phyloP scores from a whole-genome alignment of 2,888 invertebrate genomes.

The Patella ulyssiponensis region DNA sequence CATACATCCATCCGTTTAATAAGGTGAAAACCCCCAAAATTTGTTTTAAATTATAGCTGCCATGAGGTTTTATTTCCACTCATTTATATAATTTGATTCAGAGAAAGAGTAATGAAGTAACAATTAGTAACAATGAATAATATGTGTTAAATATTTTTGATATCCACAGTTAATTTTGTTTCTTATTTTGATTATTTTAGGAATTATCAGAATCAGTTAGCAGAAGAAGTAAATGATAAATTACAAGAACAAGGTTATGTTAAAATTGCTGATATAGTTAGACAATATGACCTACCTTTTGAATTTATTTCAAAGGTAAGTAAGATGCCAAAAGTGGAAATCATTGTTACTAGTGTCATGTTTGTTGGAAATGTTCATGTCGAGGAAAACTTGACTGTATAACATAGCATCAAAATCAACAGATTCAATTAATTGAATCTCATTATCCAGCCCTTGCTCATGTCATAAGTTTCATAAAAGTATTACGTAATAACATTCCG shows the following conservation, averaged over 20 bases:
- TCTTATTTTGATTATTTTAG: constrained; percentile 59
- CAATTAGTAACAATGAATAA: too few relatives aligned
- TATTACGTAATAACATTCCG: too few relatives aligned
- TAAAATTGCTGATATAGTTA: constrained; percentile 87
- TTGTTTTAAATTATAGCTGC: too few relatives aligned
- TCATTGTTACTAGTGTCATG: neutral
- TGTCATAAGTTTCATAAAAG: too few relatives aligned
- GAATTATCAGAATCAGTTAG: constrained; percentile 85
- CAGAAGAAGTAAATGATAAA: constrained; percentile 92
- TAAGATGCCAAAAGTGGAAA: constrained; percentile 11
- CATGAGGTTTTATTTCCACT: too few relatives aligned
- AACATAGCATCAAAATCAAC: neutral
- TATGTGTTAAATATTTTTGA: neutral
- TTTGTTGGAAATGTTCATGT: neutral
- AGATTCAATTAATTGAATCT: too few relatives aligned
- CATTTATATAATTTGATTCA: too few relatives aligned
- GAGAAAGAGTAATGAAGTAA: too few relatives aligned
- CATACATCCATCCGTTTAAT: too few relatives aligned
- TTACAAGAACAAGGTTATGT: constrained; percentile 85
- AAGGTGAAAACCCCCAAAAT: too few relatives aligned
- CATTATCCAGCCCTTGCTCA: too few relatives aligned
- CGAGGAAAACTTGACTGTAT: neutral
- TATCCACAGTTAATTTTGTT: too few relatives aligned
- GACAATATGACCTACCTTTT: constrained; percentile 91
- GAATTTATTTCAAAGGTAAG: constrained; percentile 84